Base-by-base conservation (phyloP, 2,797 vertebrate genomes). In the Natrix natrix region DNA sequence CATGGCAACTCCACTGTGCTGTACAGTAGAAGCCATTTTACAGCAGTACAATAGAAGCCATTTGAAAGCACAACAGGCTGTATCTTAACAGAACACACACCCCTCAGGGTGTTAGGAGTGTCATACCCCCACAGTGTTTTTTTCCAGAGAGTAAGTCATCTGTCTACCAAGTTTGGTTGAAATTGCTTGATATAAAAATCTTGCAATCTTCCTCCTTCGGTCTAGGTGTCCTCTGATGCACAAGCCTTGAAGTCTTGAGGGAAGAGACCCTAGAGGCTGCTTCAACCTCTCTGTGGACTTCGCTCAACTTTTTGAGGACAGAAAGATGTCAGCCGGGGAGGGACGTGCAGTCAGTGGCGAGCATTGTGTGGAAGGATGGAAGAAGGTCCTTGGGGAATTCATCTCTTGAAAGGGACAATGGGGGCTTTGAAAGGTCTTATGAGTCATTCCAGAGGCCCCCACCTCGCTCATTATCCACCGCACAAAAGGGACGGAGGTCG, bases 381-480 rank as follows among this genome's bases (percentile, higher is more conserved):
- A 43, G 69, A 54, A n/a, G 28, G 59, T 28, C 86, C 59, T 66
- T 10, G 43, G 48, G 55, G 61, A 52, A 61, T n/a, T 26, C 61
- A n/a, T 4, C 56, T 83, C 88, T 90, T 66, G 74, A 1, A 88
- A 56, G 66, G 89, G 91, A 91, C 66, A 90, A 92, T 52, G 69
- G 89, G 11, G 11, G 86, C 91, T 91, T 92, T 92, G 91, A 86
- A 66, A 89, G 37, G 89, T 57, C 74, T 83, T 66, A 3, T 93
- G 89, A 94, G 86, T 92, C 93, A 91, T 56, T 32, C 28, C 86
- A 61, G 28, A 14, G 86, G 91, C 48, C 93, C 92, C 66, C 57
- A 59, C 66, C 32, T 91, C 2, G 0, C 57, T 88, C 52, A 86
- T 91, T 92, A 78, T 92, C 91, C 4, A 0, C 24, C 2, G 57